phyloP scores from a whole-genome alignment of 2,797 vertebrate species.

The Eulemur mongoz region DNA sequence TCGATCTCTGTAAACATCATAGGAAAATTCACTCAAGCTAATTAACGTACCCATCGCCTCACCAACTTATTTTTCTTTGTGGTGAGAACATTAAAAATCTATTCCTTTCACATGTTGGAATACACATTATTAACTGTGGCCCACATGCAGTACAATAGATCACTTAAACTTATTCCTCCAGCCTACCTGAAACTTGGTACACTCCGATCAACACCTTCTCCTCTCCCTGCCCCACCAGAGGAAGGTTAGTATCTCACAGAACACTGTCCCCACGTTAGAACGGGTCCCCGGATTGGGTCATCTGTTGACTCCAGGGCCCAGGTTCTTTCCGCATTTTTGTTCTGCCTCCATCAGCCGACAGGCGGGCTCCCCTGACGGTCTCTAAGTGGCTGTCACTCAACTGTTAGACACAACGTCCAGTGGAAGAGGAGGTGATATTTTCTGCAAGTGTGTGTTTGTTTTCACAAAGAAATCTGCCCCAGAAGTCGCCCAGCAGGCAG shows the following conservation, averaged over 20 bases:
- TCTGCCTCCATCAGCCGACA: not conserved
- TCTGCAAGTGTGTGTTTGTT: not conserved
- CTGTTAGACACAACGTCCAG: not conserved
- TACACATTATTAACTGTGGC: not conserved
- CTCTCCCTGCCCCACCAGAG: not conserved
- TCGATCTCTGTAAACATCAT: not conserved
- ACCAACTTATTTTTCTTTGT: not conserved
- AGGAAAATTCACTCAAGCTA: not conserved
- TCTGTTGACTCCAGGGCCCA: not conserved
- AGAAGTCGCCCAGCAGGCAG: not conserved
- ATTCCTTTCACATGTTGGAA: not conserved
- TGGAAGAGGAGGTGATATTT: not conserved
- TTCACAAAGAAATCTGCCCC: too few species aligned
- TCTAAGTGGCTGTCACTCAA: not conserved
- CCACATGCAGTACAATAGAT: not conserved
- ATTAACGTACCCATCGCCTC: not conserved
- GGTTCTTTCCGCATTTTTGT: not conserved
- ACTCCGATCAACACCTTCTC: not conserved
- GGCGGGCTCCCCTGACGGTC: not conserved
- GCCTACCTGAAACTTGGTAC: too few species aligned
- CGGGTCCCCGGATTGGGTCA: not conserved
- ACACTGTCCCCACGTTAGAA: not conserved
- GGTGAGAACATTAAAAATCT: not conserved
- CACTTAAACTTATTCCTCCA: not conserved
- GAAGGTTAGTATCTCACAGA: not conserved